Conservation (phyloP, 2,113 vertebrate genomes). For the Aythya baeri region DNA sequence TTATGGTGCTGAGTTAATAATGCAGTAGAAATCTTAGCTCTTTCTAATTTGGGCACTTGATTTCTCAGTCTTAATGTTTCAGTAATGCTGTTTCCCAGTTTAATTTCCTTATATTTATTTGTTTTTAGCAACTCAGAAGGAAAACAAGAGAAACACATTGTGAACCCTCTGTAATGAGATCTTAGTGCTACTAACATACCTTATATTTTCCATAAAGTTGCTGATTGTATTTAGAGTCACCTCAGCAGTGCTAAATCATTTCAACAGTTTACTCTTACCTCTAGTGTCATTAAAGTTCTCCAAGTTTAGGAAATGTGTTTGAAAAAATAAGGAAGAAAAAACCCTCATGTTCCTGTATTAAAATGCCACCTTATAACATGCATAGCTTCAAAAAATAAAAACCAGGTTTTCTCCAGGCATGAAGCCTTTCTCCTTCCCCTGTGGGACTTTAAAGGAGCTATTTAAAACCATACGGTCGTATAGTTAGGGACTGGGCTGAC, state of each 20-base stretch:
- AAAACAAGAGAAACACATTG: constrained; percentile 40
- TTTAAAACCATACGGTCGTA: background rate
- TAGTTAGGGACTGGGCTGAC: constrained; percentile 44
- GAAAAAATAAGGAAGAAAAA: background rate
- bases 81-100: constrained; percentile 36
- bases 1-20: constrained; percentile 27
- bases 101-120: constrained; percentile 62
- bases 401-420: constrained; percentile 12
- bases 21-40: constrained; percentile 5
- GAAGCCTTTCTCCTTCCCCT: constrained; percentile 37
- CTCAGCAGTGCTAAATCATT: constrained; percentile 32
- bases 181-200: background rate
- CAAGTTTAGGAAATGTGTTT: constrained; percentile 30
- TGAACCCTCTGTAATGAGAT: constrained; percentile 39
- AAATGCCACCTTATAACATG: constrained; percentile 44
- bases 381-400: constrained; percentile 49
- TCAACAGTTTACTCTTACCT: constrained; percentile 6
- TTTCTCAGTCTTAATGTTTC: constrained; percentile 28
- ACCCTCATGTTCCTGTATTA: background rate
- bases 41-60: constrained; percentile 26
- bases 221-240: constrained; percentile 4
- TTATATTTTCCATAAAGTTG: background rate
- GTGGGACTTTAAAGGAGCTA: constrained; percentile 11
- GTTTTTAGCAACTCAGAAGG: constrained; percentile 32
- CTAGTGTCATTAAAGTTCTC: constrained; percentile 8